Evolutionary conservation across 2,888 invertebrate genomes (phyloP).

Genomic region (Dinocampus coccinellae): DNA sequence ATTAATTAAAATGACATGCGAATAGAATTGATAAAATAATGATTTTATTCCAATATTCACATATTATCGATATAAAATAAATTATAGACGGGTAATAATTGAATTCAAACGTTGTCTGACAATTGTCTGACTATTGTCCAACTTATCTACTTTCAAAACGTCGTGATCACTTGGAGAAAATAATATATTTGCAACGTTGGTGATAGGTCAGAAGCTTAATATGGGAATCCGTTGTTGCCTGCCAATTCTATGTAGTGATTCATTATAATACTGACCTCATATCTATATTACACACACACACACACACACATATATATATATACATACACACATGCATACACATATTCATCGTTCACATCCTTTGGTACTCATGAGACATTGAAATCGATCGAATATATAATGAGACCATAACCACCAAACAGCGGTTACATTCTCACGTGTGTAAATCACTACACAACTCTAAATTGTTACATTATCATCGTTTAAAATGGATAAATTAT

Average conservation of each 20-base stretch:
- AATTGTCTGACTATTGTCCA: slow-evolving; percentile 44
- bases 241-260: slow-evolving; percentile 18
- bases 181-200: slow-evolving; percentile 36
- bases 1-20: no score
- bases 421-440: background rate
- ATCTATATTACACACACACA: background rate
- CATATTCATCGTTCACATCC: background rate
- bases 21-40: no score
- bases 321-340: background rate
- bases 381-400: slow-evolving; percentile 1
- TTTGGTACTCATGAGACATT: background rate
- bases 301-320: background rate
- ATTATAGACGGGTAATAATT: no score
- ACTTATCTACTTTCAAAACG: slow-evolving; percentile 44
- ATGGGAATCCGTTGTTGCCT: slow-evolving; percentile 19
- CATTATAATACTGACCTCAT: slow-evolving; percentile 11
- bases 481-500: no score
- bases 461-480: no score
- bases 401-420: background rate
- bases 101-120: no score
- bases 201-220: slow-evolving; percentile 20
- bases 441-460: background rate
- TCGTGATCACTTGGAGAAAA: slow-evolving; percentile 46
- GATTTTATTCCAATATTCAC: no score
- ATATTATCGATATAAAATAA: no score